Base-by-base conservation (phyloP, 2,113 vertebrate genomes). In the Hemichromis elongatus region DNA sequence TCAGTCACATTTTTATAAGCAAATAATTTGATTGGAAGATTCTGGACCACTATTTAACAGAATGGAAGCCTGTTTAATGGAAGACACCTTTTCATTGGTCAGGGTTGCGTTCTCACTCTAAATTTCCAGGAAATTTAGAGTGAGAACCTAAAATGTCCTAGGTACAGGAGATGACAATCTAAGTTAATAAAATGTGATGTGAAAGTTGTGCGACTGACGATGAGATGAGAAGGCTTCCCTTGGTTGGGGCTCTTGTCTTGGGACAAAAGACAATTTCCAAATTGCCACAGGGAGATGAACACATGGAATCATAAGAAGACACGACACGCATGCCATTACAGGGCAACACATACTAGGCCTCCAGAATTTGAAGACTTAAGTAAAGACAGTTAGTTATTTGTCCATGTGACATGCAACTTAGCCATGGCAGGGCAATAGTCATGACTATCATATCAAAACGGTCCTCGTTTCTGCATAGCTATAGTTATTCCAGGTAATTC, bases 361-460 rank as follows among this genome's bases (percentile, higher is more conserved):
- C 89, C 85, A 19, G 45, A 53, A 16, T 84, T 45, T 61, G 78
- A 90, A 87, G 79, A 33, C 70, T 6, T 8, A 61, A 77, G 61
- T 66, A 88, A 85, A 86, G 88, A 90, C 86, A 86, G 50, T 70
- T 81, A 77, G 19, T 83, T 85, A 52, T 78, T 37, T 84, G 84
- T 93, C 88, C 77, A 56, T 52, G 89, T 92, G 86, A 4, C 92
- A 93, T 92, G 89, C 93, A 92, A 63, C 87, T 80, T 47, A 80
- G 90, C 89, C 77, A 63, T 59, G 77, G 63, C 80, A 57, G 55
- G 52, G 45, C 30, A 12, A 55, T 26, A 53, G 53, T 70, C 40
- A 47, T 73, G 21, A 1, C 40, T 73, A 9, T 73, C 14, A 28
- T 47, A 28, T 73, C 66, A 47, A 73, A 73, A 47, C 40, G 19